Evolutionary conservation across 2,113 vertebrate species (phyloP).

Genomic region (Panthera leo): DNA sequence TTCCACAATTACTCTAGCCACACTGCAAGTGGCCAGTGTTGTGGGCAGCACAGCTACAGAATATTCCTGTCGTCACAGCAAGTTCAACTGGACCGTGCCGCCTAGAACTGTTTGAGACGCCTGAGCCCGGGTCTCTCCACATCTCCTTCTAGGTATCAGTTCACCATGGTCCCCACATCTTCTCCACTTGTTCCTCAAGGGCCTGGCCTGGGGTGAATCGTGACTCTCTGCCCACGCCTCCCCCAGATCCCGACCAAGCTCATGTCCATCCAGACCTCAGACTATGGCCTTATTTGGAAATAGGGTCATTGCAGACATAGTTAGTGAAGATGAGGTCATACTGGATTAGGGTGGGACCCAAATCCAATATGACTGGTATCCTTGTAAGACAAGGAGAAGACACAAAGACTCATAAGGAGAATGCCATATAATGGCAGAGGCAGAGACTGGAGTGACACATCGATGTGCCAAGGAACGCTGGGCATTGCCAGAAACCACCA

Average conservation of each 20-base stretch:
- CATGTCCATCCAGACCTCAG: background rate
- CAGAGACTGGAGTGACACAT: background rate
- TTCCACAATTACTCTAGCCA: background rate
- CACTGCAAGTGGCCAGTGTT: background rate
- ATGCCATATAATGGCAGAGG: background rate
- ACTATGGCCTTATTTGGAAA: background rate
- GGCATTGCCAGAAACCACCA: background rate
- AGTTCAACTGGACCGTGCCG: rapidly evolving
- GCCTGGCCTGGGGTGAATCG: background rate
- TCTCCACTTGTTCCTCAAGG: background rate
- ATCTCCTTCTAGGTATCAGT: background rate
- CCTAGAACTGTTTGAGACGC: too few relatives aligned
- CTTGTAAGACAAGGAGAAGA: background rate
- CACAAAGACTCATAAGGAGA: background rate
- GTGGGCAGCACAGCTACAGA: background rate
- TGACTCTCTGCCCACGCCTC: background rate
- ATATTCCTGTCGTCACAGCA: background rate
- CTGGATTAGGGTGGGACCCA: background rate
- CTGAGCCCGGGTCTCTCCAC: background rate
- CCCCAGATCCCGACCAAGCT: background rate
- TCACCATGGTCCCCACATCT: background rate
- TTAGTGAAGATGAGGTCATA: background rate
- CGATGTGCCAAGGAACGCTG: background rate
- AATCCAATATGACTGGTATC: background rate
- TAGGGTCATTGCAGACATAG: background rate